These are phyloP conservation scores for Chelonia mydas DNA, from an alignment of 2,797 vertebrate species.

Conservation along the genomic window DNA sequence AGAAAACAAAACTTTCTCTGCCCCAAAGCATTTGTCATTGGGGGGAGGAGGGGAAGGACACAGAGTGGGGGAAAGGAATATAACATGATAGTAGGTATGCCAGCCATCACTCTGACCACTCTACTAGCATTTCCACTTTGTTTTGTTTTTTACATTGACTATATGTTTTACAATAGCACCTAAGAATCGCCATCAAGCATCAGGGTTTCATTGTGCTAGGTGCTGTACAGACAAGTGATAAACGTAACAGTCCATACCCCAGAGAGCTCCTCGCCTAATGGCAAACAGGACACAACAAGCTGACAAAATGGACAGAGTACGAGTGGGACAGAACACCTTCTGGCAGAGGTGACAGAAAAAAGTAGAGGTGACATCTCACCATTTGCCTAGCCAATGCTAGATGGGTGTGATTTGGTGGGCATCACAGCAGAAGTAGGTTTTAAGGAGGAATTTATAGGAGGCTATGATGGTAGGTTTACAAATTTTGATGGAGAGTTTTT, in stretches of 20 bases:
- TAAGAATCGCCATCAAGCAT: not conserved
- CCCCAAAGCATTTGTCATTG: not conserved
- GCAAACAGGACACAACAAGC: not conserved
- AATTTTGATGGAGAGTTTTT: not conserved
- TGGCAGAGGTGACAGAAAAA: not conserved
- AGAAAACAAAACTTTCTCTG: not conserved
- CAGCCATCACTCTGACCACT: too few relatives aligned
- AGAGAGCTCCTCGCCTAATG: not conserved
- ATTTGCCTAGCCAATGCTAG: not conserved
- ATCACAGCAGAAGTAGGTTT: not conserved
- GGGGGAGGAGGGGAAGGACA: not conserved
- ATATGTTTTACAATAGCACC: not conserved
- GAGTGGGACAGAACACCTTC: not conserved
- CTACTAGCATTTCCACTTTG: not conserved
- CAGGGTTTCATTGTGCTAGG: not conserved
- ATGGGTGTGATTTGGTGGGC: not conserved
- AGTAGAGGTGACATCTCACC: not conserved
- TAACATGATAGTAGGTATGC: too few relatives aligned
- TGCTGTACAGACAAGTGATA: not conserved
- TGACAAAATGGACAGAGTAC: not conserved
- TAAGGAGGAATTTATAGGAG: not conserved
- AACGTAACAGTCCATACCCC: not conserved
- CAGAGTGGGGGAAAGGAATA: not conserved
- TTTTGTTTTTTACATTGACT: not conserved
- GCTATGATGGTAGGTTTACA: not conserved